Base-by-base conservation (phyloP, 1,140 invertebrate genomes). In the Adelges cooleyi region DNA sequence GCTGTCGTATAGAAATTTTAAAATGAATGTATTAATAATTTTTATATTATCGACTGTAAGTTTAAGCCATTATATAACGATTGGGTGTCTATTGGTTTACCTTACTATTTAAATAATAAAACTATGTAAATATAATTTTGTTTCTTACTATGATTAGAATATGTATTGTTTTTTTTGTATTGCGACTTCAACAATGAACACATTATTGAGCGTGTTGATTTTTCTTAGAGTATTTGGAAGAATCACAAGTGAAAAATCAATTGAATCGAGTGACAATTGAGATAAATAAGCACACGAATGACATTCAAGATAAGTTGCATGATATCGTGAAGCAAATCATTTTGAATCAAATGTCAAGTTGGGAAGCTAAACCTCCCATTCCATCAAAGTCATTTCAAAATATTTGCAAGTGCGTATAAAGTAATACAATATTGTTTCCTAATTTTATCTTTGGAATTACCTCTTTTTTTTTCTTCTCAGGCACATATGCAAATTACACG, bases 291-390 rank as follows among this genome's bases (percentile, higher is more conserved):
- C 95, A 98, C 75, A 86, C 94, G 52, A 83, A 86, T 70, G 92
- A 96, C 78, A 89, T 98, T 68, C 86, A 91, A 72, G 84, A 82
- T 68, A 98, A 98, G 80, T 83, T 98, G 67, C 82, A 94, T 29
- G 80, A 83, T 20, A 92, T 98, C 70, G 89, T 97, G 50, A 87
- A 86, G 70, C 87, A 86, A 71, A 83, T 93, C 69, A 75, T 95
- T 17, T 81, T 81, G 33, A 81, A 80, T 51, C 87, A 92, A 72
- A 76, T 94, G 67, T 78, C 78, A 15, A 80, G 80, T 68, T 98
- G 95, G 94, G 90, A 93, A 74, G 92, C 93, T 0, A 87, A 90
- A 72, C 92, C 94, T 22, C 94, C 95, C 2, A 87, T 97, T 69
- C 95, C 95, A 29, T 98, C 95, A 2, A 83, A 86, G 71, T 85